Evolutionary conservation across 2,113 vertebrate species (phyloP), one percentile per base, ranked within the genome.

Genomic region (Tenrec ecaudatus): DNA sequence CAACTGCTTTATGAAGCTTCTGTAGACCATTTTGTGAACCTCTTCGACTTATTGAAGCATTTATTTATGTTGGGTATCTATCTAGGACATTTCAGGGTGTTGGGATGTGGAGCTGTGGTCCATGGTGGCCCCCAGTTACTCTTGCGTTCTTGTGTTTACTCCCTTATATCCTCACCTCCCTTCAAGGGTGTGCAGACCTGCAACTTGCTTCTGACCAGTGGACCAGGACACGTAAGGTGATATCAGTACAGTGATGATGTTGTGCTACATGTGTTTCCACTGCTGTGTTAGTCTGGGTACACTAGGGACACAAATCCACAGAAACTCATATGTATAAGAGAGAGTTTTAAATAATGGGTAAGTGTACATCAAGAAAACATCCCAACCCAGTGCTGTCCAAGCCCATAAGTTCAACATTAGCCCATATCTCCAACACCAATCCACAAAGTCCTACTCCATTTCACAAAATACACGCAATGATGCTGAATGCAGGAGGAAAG

Each of bases 101-200:
- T 3, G 15, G 20, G 31, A 33, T 5, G 7, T 47, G 15, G 15
- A 1, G 78, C 25, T 23, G 31, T 0, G 80, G 12, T 43, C 33
- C 31, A 53, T 57, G 47, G 15, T 38, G 69, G 6, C n/a, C 8
- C 1, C 12, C 5, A 9, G 0, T 2, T 1, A 38, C 14, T 11
- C 8, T 16, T 5, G 0, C 33, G 12, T 85, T 88, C 36, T 47
- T 15, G 22, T 16, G 8, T 36, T 66, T 47, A 68, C 43, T 8
- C 80, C 15, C 33, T 60, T 77, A 4, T 43, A 15, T 17, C 25
- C 17, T 36, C 23, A 4, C 57, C 19, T 76, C 22, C 23, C 10
- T 25, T 15, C 6, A 66, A 53, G 36, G 29, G 25, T 38, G 11
- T 15, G 5, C 23, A 12, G 43, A n/a, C 58, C n/a, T 62, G 27